Percentiles rank a stretch among this genome's conserved stretches.
phyloP scores from a whole-genome alignment of 2,113 vertebrate species.

The Accipiter cooperii region DNA sequence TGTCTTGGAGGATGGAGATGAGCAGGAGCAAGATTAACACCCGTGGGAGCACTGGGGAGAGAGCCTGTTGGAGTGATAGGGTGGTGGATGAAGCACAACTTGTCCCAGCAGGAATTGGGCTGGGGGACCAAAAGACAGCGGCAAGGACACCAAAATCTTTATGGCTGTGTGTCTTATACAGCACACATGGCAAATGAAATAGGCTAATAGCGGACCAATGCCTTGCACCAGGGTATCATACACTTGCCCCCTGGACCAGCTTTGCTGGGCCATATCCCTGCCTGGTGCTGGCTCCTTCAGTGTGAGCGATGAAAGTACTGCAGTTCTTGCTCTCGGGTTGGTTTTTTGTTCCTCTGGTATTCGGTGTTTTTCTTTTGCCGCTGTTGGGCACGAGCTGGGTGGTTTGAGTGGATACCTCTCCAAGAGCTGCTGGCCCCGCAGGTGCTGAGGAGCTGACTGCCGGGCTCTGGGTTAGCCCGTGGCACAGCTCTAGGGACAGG shows the following conservation, averaged over 20 bases:
- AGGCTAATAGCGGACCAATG: neutral
- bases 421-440: accelerated
- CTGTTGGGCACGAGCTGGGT: accelerated
- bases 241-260: neutral
- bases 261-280: accelerated
- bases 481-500: accelerated
- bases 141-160: neutral
- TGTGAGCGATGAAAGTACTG: neutral
- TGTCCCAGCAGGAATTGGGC: accelerated
- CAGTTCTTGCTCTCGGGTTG: accelerated
- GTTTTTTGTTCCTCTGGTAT: neutral
- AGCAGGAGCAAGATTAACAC: neutral
- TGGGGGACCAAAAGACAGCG: too few species aligned
- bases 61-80: neutral
- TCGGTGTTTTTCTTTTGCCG: neutral
- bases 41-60: accelerated
- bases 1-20: neutral
- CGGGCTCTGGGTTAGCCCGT: neutral
- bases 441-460: neutral
- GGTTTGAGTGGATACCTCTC: neutral
- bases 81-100: neutral
- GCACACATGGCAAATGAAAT: neutral
- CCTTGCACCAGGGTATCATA: accelerated
- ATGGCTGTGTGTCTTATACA: accelerated
- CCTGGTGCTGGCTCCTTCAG: neutral